Base-by-base conservation (phyloP, 2,113 vertebrate species). In the Mastomys natalensis region DNA sequence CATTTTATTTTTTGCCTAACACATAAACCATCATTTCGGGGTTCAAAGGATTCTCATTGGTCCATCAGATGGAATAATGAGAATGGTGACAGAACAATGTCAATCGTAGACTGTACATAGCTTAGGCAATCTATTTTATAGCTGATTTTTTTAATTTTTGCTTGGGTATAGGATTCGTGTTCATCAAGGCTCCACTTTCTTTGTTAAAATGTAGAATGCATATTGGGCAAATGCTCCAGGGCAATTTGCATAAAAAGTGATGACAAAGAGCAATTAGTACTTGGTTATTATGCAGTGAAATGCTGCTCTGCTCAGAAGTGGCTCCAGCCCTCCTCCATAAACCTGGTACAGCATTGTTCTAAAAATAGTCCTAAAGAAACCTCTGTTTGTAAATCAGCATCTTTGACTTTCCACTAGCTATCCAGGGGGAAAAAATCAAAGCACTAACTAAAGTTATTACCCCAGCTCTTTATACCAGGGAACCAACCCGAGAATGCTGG, bases 241-340 rank as follows among this genome's bases (percentile, higher is more conserved):
- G 98, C 97, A 98, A 98, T 99, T 98, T 98, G 98, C 98, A 98
- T 98, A 98, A 98, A 99, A 98, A 98, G 97, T 98, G 98, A 98
- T 98, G 98, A 98, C 98, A 98, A 98, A 98, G 98, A 98, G 97
- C 98, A 98, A 98, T 99, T 98, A 98, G 98, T 98, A 98, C 97
- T 97, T 98, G 98, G 98, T 99, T 98, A 98, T 98, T 98, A 98
- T 98, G 98, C 98, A 98, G 98, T 70, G 96, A 98, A 98, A 98
- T 98, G 98, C 98, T 98, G 98, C 98, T 98, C 98, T 98, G 97
- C 98, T 98, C 98, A 98, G 98, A 98, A 98, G 98, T 98, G 98
- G 98, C 98, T 98, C 96, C 96, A 97, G 97, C 24, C 95, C 86
- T 16, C 55, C 88, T 68, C 95, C 97, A 97, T 98, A 98, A 98